Conservation (phyloP, 2,113 vertebrate genomes). For the Mus spicilegus region DNA sequence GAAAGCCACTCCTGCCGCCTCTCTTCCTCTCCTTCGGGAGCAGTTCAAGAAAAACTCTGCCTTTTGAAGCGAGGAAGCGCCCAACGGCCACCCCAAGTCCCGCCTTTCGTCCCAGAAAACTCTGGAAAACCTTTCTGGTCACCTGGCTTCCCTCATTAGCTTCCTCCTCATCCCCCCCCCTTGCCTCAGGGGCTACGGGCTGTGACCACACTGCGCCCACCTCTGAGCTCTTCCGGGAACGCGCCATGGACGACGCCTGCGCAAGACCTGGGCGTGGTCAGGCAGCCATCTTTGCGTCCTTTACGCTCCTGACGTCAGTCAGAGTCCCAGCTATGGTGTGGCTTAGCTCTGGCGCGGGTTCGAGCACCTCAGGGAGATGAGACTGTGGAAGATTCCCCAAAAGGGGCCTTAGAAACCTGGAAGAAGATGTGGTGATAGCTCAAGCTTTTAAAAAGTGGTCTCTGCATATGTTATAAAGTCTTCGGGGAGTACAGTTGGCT, state of each 20-base stretch:
- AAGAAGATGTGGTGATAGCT: no score
- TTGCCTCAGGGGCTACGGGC: no score
- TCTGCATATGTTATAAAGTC: not conserved
- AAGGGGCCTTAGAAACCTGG: fast-evolving
- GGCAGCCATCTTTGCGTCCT: not conserved
- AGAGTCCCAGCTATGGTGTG: not conserved
- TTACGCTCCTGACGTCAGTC: not conserved
- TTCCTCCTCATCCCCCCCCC: not conserved
- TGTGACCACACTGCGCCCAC: not conserved
- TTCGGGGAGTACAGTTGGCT: not conserved
- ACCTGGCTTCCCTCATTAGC: not conserved
- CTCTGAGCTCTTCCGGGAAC: not conserved
- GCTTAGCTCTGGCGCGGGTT: fast-evolving
- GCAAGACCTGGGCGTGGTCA: conserved; percentile 46
- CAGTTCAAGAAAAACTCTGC: not conserved
- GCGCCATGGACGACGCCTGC: not conserved
- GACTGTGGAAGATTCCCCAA: not conserved
- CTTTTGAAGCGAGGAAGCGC: fast-evolving
- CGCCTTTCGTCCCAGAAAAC: not conserved
- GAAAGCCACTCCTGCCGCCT: not conserved
- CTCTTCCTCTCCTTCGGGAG: not conserved
- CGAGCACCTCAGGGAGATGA: fast-evolving
- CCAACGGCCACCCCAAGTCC: not conserved
- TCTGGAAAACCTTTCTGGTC: not conserved
- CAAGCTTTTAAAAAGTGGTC: not conserved